Evolutionary conservation across 1,140 invertebrate species (phyloP), one percentile per base, ranked within the genome.

Genomic region (Plectus sambesii): DNA sequence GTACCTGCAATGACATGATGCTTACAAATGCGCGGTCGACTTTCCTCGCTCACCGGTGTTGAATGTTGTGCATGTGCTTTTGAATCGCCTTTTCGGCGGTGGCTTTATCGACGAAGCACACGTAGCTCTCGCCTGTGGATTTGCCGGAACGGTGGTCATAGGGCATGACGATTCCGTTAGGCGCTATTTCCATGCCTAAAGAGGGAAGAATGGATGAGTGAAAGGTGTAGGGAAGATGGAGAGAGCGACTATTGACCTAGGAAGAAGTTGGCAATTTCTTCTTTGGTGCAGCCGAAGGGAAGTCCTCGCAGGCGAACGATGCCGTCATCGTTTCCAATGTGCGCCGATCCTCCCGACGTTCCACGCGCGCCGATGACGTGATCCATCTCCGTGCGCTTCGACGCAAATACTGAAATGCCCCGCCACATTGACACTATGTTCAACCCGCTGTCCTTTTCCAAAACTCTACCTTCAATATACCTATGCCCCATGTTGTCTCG

Each of bases 401-500:
- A 36, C 23, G 19, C 38, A 36, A 46, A 5, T 19, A 22, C 44
- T 46, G 24, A 22, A 40, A 40, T 8, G 44, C 37, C 27, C 29
- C 42, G 37, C 19, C 4, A 46, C 20, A 44, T 48, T 42, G 35
- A 20, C 17, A n/a, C n/a, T n/a, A n/a, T 48, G 12, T 5, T 22
- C 5, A 42, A 46, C 24, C 37, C 5, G 9, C 42, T 17, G 30
- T 5, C 6, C 39, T 46, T 46, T 29, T 42, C 12, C 20, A 52
- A 50, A 46, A 19, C 26, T 55, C 17, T 73, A 86, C 85, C 84
- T 80, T 89, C 85, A 70, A 90, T 87, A 60, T 90, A 93, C 73
- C 88, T 77, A 65, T 82, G 81, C 6, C 87, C 87, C 80, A 94
- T 87, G 59, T 87, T 81, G 67, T 87, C 81, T 66, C 84, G 81